A percentile compares a stretch with the other conserved stretches of the same genome.
Evolutionary conservation across 2,113 vertebrate species (phyloP).

Genomic region (Dipodomys spectabilis): DNA sequence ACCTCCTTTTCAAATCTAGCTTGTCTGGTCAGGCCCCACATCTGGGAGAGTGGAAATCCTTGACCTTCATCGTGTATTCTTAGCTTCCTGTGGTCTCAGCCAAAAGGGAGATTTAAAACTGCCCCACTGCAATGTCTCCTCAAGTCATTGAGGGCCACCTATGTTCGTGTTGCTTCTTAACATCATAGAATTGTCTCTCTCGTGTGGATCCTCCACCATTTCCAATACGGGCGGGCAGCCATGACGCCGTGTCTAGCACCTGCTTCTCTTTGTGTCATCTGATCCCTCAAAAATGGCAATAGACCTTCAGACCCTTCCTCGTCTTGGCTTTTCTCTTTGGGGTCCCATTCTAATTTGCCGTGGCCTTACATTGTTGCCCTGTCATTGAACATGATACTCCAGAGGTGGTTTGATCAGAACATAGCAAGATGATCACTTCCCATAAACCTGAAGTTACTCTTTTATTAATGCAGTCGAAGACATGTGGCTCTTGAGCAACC

Average conservation of each 20-base stretch:
- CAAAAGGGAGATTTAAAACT: conserved; percentile 21
- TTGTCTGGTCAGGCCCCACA: background rate
- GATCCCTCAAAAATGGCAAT: conserved; percentile 21
- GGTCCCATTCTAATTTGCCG: conserved; percentile 55
- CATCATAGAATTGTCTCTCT: conserved; percentile 3
- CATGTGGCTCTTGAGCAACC: conserved; percentile 78
- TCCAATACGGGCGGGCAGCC: conserved; percentile 41
- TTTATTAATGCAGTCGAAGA: conserved; percentile 79
- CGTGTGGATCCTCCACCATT: background rate
- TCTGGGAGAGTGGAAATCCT: background rate
- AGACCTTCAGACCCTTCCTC: conserved; percentile 15
- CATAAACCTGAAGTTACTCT: conserved; percentile 81
- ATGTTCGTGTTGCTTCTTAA: background rate
- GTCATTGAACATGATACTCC: conserved; percentile 72
- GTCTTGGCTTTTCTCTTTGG: conserved; percentile 39
- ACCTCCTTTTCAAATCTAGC: background rate
- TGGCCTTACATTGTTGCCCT: conserved; percentile 74
- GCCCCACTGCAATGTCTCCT: background rate
- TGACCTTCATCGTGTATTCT: background rate
- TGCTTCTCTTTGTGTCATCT: background rate
- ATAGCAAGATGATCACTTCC: conserved; percentile 78
- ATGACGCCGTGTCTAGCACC: background rate
- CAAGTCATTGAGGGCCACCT: background rate
- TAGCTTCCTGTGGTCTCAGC: background rate
- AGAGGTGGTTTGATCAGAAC: conserved; percentile 74